Percentiles rank a stretch among this genome's conserved stretches.
Conservation (phyloP, 1,140 invertebrate genomes). For the Meloidogyne chitwoodi region DNA sequence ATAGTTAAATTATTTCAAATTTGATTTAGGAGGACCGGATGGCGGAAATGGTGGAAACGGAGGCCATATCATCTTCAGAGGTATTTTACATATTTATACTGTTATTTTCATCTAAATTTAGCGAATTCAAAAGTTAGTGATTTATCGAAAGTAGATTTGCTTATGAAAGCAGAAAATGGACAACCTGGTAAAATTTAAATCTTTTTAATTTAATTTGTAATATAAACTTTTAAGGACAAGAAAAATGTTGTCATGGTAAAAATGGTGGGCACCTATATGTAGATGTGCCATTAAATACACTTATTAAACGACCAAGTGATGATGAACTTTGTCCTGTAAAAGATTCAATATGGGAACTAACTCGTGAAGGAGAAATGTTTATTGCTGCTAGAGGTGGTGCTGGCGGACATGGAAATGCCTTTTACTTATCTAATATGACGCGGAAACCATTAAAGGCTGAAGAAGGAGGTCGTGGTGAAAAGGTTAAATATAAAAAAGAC, state of each 20-base stretch:
- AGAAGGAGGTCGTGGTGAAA: constrained; percentile 79
- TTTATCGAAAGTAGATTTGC: constrained; percentile 15
- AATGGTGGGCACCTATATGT: constrained; percentile 75
- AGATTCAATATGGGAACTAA: constrained; percentile 70
- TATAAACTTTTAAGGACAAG: constrained; percentile 65
- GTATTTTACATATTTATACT: neutral
- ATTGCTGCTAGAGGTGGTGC: constrained; percentile 86
- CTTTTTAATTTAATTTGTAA: neutral
- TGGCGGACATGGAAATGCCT: constrained; percentile 88
- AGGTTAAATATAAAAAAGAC: constrained; percentile 64
- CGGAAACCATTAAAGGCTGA: constrained; percentile 81
- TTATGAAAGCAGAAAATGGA: constrained; percentile 33
- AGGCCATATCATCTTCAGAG: constrained; percentile 74
- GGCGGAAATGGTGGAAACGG: constrained; percentile 94
- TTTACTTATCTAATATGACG: constrained; percentile 76
- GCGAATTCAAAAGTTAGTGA: constrained; percentile 46
- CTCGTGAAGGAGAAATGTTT: constrained; percentile 74
- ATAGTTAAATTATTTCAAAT: neutral
- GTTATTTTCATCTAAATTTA: constrained; percentile 30
- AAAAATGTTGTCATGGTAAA: constrained; percentile 70
- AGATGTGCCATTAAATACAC: constrained; percentile 76
- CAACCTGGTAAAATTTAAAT: neutral
- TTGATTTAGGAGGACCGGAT: constrained; percentile 73
- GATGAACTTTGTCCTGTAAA: constrained; percentile 21
- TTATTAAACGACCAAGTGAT: constrained; percentile 66